phyloP scores from a whole-genome alignment of 2,113 vertebrate species.

The Rhodinocichla rosea region DNA sequence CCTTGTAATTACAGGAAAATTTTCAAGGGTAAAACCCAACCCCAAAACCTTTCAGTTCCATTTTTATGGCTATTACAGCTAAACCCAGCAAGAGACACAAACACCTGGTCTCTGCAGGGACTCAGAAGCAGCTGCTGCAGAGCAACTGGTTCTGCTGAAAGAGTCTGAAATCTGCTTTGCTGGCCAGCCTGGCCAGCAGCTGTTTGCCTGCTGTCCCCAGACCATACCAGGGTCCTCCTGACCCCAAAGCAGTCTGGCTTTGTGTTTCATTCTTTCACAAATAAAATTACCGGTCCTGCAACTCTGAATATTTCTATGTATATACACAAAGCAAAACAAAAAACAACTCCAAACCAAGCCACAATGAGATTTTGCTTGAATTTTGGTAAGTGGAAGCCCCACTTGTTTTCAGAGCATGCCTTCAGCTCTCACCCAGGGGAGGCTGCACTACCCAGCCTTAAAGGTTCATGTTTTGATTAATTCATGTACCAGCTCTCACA shows the following conservation, averaged over 20 bases:
- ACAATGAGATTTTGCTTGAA: neutral
- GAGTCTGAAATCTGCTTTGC: neutral
- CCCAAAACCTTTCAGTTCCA: fast-evolving
- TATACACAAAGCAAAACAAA: neutral
- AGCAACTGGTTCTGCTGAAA: neutral
- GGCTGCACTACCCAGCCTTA: neutral
- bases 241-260: neutral
- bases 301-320: neutral
- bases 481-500: neutral
- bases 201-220: neutral
- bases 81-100: neutral
- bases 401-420: fast-evolving
- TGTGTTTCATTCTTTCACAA: neutral
- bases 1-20: neutral
- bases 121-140: neutral
- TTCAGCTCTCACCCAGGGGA: neutral
- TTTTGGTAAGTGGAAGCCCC: neutral
- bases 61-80: neutral
- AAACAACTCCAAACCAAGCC: neutral
- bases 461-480: neutral
- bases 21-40: neutral
- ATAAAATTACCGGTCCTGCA: neutral
- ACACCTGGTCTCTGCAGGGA: neutral
- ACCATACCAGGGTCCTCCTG: neutral
- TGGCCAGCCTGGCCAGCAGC: neutral